Evolutionary conservation across 2,113 vertebrate genomes (phyloP), one percentile per base, ranked within the genome.

Genomic region (Anolis sagrei): DNA sequence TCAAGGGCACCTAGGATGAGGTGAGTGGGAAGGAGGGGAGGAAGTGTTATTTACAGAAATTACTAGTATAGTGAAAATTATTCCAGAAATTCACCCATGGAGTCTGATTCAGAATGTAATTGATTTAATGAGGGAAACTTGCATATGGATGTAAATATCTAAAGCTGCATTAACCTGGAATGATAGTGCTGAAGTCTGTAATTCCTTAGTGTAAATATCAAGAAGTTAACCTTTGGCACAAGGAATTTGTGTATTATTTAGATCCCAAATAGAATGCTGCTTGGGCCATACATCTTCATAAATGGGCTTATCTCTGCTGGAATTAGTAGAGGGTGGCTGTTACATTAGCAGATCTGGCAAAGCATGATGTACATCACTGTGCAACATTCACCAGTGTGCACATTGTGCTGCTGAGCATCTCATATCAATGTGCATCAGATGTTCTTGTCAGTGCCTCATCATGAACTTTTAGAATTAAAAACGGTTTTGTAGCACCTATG

Each of bases 11-110:
- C 16, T 48, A 14, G 44, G 18, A 29, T 68, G 23, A n/a, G 62
- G 64, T 6, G 25, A 68, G 7, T 25, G 25, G 0, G 48, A 73
- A 51, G 54, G 13, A 73, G 58, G 54, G 13, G 62, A 85, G 86
- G 86, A 79, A 75, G 5, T 13, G n/a, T n/a, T n/a, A n/a, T 64
- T 84, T 39, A 36, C 82, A 39, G 54, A 75, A 29, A 80, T 51
- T n/a, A 5, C 29, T 74, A 32, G 36, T 14, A 6, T 4, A 29
- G 21, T 48, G 18, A 9, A 10, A 36, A 49, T 58, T 7, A 69
- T 81, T 49, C 27, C 25, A 82, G 39, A 23, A 68, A 49, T 49
- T 49, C 64, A 32, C n/a, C 16, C 8, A 32, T 3, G 27, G 34
- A 29, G 13, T 4, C 34, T 44, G 25, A 70, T 51, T 66, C 14